phyloP scores from a whole-genome alignment of 2,888 invertebrate genomes.

The Sarcophaga variegata region DNA sequence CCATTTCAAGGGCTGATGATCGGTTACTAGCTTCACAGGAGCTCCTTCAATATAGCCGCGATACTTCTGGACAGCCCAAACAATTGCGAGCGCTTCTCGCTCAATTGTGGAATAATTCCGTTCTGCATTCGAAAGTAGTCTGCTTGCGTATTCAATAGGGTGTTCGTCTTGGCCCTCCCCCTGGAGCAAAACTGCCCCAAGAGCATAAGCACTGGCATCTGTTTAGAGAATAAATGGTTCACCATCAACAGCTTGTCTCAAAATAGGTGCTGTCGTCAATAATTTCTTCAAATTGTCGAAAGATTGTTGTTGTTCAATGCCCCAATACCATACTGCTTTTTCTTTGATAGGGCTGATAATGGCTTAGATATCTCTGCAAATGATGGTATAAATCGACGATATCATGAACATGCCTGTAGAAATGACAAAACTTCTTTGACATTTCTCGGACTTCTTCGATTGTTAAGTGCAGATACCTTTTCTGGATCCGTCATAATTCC shows the following conservation, averaged over 20 bases:
- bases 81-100: not conserved
- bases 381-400: too few relatives aligned
- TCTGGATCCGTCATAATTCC: constrained; percentile 58
- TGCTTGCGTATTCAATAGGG: too few relatives aligned
- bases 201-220: too few relatives aligned
- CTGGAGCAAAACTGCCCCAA: too few relatives aligned
- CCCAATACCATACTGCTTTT: too few relatives aligned
- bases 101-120: not conserved
- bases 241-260: not conserved
- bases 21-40: not conserved
- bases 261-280: not conserved
- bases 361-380: too few relatives aligned
- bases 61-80: constrained; percentile 12
- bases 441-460: constrained; percentile 64
- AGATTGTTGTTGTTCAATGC: not conserved
- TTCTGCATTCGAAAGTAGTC: too few relatives aligned
- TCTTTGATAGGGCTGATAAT: too few relatives aligned
- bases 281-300: not conserved
- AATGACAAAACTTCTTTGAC: constrained; percentile 72
- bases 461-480: constrained; percentile 60
- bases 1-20: too few relatives aligned
- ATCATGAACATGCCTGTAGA: constrained; percentile 74
- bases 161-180: too few relatives aligned
- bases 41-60: constrained; percentile 7
- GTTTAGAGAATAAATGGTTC: too few relatives aligned